Conservation (phyloP, 2,888 invertebrate species). For the Drosophila demipolita region DNA sequence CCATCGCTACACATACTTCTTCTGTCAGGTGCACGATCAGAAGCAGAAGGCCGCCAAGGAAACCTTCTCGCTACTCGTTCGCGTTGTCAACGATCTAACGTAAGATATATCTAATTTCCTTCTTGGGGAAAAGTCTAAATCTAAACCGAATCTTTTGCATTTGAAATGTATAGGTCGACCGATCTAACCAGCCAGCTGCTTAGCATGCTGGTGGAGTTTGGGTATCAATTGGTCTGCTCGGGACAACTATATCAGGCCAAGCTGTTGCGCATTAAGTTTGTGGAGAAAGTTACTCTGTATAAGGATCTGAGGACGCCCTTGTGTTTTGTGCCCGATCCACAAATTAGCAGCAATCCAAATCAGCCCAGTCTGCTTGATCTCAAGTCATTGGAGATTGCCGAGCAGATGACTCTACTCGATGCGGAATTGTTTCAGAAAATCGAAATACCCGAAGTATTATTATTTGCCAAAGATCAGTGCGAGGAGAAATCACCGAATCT, state of each 20-base stretch:
- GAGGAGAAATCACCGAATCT: constrained; percentile 98
- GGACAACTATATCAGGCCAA: constrained; percentile 97
- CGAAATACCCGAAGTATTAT: constrained; percentile 97
- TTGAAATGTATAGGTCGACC: constrained; percentile 87
- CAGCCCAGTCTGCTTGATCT: constrained; percentile 93
- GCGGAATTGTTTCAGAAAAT: constrained; percentile 98
- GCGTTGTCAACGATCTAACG: constrained; percentile 98
- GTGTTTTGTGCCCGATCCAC: constrained; percentile 67
- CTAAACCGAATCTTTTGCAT: neutral
- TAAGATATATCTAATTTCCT: constrained; percentile 86
- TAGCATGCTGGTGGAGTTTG: constrained; percentile 95
- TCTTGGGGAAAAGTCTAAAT: neutral
- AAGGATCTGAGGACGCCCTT: constrained; percentile 82
- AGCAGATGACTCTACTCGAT: constrained; percentile 99
- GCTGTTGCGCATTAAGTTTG: constrained; percentile 94
- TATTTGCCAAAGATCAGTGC: constrained; percentile 99
- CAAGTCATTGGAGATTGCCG: constrained; percentile 97
- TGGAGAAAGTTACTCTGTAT: constrained; percentile 89
- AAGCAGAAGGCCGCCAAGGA: constrained; percentile 93
- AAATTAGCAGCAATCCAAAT: constrained; percentile 84
- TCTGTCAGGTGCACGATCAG: constrained; percentile 88
- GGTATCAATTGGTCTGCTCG: constrained; percentile 95
- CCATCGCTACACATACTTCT: constrained; percentile 88
- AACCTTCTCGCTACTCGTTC: constrained; percentile 95
- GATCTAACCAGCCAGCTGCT: constrained; percentile 93